These are phyloP conservation scores for Aphrophora alni DNA, from an alignment of 2,888 invertebrate species.

Conservation along the genomic window DNA sequence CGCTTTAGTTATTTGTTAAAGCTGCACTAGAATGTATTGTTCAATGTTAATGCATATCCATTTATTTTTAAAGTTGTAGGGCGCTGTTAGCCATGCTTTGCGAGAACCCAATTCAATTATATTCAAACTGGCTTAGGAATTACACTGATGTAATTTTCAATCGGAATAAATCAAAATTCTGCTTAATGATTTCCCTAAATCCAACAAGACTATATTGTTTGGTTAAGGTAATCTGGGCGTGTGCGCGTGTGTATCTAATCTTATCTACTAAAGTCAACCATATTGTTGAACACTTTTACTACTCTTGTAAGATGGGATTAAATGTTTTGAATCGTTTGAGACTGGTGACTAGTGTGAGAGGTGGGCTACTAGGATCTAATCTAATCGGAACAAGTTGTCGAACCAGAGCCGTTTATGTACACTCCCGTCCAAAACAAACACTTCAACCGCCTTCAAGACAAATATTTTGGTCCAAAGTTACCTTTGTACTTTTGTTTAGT, in stretches of 20 bases:
- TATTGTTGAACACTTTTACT: slow-evolving; percentile 9
- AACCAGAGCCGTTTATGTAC: slow-evolving; percentile 6
- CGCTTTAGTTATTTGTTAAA: no score
- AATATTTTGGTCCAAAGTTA: no score
- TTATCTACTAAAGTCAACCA: neutral
- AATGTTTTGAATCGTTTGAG: neutral
- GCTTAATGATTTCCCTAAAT: neutral
- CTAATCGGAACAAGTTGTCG: slow-evolving; percentile 5
- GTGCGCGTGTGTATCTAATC: neutral
- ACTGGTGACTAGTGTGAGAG: neutral
- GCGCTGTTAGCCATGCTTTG: no score
- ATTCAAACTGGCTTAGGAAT: neutral
- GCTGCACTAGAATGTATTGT: no score
- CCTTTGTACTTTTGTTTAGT: no score
- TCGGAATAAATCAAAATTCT: neutral
- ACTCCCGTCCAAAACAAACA: neutral
- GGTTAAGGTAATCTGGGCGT: neutral
- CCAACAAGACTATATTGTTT: neutral
- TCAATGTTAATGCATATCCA: no score
- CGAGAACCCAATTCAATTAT: neutral
- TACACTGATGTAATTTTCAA: neutral
- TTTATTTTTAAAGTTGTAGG: no score
- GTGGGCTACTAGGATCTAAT: neutral
- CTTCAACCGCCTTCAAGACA: no score
- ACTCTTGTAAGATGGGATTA: slow-evolving; percentile 6